Evolutionary conservation across 2,113 vertebrate species (phyloP).

Genomic region (Acanthisitta chloris): DNA sequence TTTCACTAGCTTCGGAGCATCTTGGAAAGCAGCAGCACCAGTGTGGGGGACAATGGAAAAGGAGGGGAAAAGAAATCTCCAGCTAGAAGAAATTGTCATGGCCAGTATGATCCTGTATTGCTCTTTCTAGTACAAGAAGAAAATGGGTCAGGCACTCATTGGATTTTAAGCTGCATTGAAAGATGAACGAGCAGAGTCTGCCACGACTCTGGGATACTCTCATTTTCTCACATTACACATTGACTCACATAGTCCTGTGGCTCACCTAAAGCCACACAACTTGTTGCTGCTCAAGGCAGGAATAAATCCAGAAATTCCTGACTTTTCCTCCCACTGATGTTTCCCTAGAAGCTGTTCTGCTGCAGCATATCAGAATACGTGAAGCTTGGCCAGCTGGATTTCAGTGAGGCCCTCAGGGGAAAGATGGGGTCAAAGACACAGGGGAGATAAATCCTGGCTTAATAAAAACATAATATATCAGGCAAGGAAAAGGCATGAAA

Average conservation of each 20-base stretch:
- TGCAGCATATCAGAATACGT: neutral
- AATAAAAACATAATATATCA: neutral
- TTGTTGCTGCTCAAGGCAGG: neutral
- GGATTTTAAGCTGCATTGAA: neutral
- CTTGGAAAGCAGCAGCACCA: constrained; percentile 6
- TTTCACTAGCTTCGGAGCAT: neutral
- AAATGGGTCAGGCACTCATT: neutral
- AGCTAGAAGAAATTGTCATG: neutral
- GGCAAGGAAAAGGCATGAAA: neutral
- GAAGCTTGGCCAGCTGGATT: neutral
- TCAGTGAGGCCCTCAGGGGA: neutral
- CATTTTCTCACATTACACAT: neutral
- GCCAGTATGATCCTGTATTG: neutral
- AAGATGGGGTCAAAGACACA: neutral
- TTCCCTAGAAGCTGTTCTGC: neutral
- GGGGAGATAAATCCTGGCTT: neutral
- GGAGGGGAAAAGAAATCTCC: neutral
- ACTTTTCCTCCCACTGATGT: neutral
- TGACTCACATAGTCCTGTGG: neutral
- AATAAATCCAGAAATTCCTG: neutral
- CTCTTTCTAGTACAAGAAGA: neutral
- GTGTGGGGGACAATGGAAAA: neutral
- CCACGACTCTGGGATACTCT: neutral
- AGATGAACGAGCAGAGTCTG: neutral
- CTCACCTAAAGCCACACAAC: neutral